Conservation (phyloP, 1,140 invertebrate species). For the Diorhabda carinulata region DNA sequence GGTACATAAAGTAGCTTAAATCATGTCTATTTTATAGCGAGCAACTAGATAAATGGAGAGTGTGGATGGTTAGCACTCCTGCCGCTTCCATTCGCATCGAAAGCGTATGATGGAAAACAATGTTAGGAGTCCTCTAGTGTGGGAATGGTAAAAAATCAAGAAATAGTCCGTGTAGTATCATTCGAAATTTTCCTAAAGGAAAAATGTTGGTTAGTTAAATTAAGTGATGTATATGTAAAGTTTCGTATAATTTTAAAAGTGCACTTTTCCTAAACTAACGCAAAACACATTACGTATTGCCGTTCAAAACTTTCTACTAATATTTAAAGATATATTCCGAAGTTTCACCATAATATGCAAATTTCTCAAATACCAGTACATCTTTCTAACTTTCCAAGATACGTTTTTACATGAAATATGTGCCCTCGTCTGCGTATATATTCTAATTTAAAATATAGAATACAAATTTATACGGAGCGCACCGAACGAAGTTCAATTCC, state of each 20-base stretch:
- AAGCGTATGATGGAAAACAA: no score
- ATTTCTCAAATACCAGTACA: slow-evolving; percentile 38
- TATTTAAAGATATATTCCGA: slow-evolving; percentile 41
- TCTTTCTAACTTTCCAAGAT: slow-evolving; percentile 42
- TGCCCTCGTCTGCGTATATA: slow-evolving; percentile 43
- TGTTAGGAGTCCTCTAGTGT: no score
- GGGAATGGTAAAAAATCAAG: no score
- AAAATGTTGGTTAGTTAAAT: no score
- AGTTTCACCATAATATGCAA: slow-evolving; percentile 46
- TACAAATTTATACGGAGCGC: slow-evolving; percentile 47
- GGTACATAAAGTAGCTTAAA: no score
- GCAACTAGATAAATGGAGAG: no score
- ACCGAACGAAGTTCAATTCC: slow-evolving; percentile 43
- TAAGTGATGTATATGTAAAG: neutral
- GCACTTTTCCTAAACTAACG: slow-evolving; percentile 29
- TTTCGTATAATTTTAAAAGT: slow-evolving; percentile 19
- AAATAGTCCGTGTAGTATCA: no score
- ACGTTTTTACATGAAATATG: slow-evolving; percentile 48
- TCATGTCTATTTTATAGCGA: no score
- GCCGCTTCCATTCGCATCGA: no score
- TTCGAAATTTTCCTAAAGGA: no score
- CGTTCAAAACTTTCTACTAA: slow-evolving; percentile 32
- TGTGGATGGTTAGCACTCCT: no score
- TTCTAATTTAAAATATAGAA: slow-evolving; percentile 50
- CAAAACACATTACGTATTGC: slow-evolving; percentile 32